Conservation (phyloP, 2,113 vertebrate species). For the Heliornis fulica region DNA sequence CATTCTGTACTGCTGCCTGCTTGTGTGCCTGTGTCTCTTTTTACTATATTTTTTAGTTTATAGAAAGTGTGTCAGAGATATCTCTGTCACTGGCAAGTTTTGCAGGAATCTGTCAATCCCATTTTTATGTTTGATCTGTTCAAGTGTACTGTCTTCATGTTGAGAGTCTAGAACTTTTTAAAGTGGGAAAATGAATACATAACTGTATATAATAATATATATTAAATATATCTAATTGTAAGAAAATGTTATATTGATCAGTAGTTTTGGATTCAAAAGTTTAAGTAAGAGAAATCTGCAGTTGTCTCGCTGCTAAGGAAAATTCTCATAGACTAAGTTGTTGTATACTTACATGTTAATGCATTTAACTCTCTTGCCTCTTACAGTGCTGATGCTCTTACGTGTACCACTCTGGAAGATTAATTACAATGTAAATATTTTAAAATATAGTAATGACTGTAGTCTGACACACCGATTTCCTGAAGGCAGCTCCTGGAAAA, state of each 20-base stretch:
- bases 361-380: background rate
- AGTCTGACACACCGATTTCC: background rate
- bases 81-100: background rate
- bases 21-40: background rate
- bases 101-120: background rate
- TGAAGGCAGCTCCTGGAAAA: background rate
- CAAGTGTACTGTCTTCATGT: background rate
- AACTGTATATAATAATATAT: too few relatives aligned
- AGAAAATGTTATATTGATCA: background rate
- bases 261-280: background rate
- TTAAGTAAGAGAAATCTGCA: background rate
- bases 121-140: background rate
- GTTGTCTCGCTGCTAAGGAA: background rate
- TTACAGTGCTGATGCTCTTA: background rate
- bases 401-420: background rate
- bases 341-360: background rate
- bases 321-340: background rate
- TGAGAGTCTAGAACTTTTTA: background rate
- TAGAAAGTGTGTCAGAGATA: background rate
- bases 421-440: conserved; percentile 4
- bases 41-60: background rate
- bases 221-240: too few relatives aligned
- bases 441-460: background rate
- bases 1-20: background rate
- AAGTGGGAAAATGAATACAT: too few relatives aligned